Evolutionary conservation across 2,797 vertebrate species (phyloP), one percentile per base, ranked within the genome.

Genomic region (Clarias pachynema): DNA sequence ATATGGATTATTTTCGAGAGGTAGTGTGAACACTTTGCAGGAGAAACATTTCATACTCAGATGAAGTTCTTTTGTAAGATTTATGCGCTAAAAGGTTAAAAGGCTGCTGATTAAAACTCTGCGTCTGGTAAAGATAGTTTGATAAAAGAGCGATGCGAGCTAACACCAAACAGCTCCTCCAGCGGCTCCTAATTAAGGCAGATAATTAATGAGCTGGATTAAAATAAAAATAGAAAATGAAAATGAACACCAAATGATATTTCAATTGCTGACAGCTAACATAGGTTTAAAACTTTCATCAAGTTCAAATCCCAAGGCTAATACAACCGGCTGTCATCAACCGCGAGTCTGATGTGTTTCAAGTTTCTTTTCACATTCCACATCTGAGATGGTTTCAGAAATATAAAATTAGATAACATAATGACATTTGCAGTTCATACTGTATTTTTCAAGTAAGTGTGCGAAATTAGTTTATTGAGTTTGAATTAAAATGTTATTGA

Each of bases 101-200:
- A 63, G 44, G 70, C 69, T 24, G 57, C 59, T 74, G 26, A 65
- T 79, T 79, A 79, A 29, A 65, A 79, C 20, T 79, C 24, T 5
- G 24, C 1, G 5, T 63, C 6, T 9, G 60, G 12, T 65, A 63
- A 79, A 79, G 63, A 79, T 44, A 10, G 9, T 49, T 49, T 49
- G 14, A 49, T 14, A 49, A 63, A 49, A 79, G 65, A n/a, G 59
- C 5, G 14, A 65, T 20, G 24, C 34, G 40, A 18, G 24, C 37
- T n/a, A 44, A 63, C 37, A 26, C 22, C 14, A 63, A 63, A n/a
- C 31, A 16, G 29, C 29, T 40, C 12, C 59, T 59, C 31, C 29
- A 59, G 34, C 26, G 14, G 73, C 73, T 59, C 49, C 15, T 79
- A 12, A 78, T 78, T 60, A 34, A 37, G 56, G 56, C 29, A 37